Evolutionary conservation across 2,113 vertebrate species (phyloP).

Genomic region (Lonchura striata): DNA sequence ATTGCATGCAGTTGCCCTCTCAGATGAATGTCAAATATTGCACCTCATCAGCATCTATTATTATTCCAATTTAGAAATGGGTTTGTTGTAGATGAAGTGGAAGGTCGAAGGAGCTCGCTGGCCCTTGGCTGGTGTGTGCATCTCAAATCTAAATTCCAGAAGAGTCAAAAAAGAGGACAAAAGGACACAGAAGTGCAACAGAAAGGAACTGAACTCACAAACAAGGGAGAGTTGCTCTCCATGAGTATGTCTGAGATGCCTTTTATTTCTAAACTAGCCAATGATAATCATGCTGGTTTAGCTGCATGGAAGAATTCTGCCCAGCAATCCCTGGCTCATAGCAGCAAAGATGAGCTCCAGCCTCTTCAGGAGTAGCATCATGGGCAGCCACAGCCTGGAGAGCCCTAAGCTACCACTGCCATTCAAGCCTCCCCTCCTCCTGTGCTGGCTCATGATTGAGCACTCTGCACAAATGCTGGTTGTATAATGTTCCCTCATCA

Average conservation of each 20-base stretch:
- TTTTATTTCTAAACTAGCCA: neutral
- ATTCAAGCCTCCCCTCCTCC: neutral
- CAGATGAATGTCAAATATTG: neutral
- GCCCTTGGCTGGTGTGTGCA: neutral
- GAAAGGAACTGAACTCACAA: neutral
- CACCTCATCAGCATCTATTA: constrained; percentile 33
- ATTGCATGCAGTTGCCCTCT: neutral
- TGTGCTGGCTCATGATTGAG: accelerated
- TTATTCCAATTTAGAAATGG: neutral
- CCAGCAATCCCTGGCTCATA: neutral
- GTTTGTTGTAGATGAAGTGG: constrained; percentile 22
- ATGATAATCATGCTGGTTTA: neutral
- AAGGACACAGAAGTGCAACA: neutral
- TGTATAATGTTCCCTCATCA: neutral
- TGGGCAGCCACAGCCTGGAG: neutral
- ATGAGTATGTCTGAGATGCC: neutral
- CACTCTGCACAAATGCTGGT: accelerated
- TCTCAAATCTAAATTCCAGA: neutral
- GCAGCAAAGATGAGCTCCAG: neutral
- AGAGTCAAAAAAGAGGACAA: neutral
- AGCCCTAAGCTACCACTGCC: neutral
- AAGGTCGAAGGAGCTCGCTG: neutral
- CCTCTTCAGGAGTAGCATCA: neutral
- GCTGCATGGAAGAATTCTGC: neutral
- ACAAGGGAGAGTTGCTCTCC: neutral